Base-by-base conservation (phyloP, 2,113 vertebrate species). In the Dipodomys merriami region DNA sequence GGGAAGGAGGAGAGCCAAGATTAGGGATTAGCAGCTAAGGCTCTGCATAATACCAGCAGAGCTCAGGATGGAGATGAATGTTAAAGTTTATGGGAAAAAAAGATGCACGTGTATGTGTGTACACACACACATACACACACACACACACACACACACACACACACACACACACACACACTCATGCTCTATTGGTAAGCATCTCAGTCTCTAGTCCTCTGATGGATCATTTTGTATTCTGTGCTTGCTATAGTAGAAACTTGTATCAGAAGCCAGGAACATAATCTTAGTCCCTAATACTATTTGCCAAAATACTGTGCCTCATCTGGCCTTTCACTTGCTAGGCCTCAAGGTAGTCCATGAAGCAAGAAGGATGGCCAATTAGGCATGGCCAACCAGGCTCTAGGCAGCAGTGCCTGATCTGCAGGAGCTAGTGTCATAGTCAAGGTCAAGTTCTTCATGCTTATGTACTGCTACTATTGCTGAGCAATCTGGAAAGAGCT, bases 121-220 rank as follows among this genome's bases (percentile, higher is more conserved):
- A 15, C 10, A 5, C 13, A 4, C 6, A 29, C 12, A 12, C 1
- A 16, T 15, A 11, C 0, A 6, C 1, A 13, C 15, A 11, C 0
- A 3, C 7, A 12, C 33, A 60, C 11, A 11, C 23, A 7, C 23
- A n/a, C 4, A 30, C 1, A 29, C 49, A 35, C 29, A 33, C 49
- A 30, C 30, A 53, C 15, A 10, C 15, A 4, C 9, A 23, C 22
- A 7, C 1, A 11, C n/a, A 7, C 0, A 6, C 2, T 12, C 12
- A 13, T n/a, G n/a, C 0, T 2, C 13, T 39, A 6, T 53, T 44
- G 53, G 19, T 60, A 35, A 57, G 49, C 25, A 69, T 6, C 23
- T 13, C 64, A 64, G 35, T 62, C 85, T 69, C 81, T 1, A 6
- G 46, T 22, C 57, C 35, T 57, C 76, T 44, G 46, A 29, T 29